These are phyloP conservation scores for Ispidina picta DNA, from an alignment of 2,797 vertebrate genomes.

Conservation along the genomic window DNA sequence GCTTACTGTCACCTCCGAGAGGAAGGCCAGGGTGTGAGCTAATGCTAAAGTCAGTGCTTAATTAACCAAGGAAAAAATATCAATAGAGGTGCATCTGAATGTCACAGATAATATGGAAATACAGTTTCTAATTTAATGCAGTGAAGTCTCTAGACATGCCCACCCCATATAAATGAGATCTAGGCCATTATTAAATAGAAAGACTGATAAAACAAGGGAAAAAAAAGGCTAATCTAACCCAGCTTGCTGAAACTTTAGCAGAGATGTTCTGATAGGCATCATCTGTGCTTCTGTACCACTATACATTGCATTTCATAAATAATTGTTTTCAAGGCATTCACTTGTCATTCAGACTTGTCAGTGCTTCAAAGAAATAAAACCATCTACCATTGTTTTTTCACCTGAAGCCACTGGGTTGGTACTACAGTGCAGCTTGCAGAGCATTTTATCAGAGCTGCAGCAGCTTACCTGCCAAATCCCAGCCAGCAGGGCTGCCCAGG, in stretches of 20 bases:
- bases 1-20: slow-evolving; percentile 42
- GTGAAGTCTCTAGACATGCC: slow-evolving; percentile 40
- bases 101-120: slow-evolving; percentile 71
- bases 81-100: slow-evolving; percentile 67
- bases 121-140: slow-evolving; percentile 64
- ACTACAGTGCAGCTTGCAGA: neutral
- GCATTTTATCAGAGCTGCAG: neutral
- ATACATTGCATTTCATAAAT: neutral
- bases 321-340: neutral
- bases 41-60: slow-evolving; percentile 61
- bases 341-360: neutral
- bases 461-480: neutral
- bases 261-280: neutral
- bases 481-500: neutral
- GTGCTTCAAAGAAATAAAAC: neutral
- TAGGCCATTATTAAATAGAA: slow-evolving; percentile 59
- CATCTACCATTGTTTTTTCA: neutral
- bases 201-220: neutral
- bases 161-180: slow-evolving; percentile 58
- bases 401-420: neutral
- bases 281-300: neutral
- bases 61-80: slow-evolving; percentile 71
- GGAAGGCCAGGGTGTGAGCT: slow-evolving; percentile 46
- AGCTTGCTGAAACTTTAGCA: neutral
- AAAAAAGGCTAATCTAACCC: slow-evolving; percentile 9